phyloP scores from a whole-genome alignment of 2,888 invertebrate genomes.

The Neoaliturus tenellus region DNA sequence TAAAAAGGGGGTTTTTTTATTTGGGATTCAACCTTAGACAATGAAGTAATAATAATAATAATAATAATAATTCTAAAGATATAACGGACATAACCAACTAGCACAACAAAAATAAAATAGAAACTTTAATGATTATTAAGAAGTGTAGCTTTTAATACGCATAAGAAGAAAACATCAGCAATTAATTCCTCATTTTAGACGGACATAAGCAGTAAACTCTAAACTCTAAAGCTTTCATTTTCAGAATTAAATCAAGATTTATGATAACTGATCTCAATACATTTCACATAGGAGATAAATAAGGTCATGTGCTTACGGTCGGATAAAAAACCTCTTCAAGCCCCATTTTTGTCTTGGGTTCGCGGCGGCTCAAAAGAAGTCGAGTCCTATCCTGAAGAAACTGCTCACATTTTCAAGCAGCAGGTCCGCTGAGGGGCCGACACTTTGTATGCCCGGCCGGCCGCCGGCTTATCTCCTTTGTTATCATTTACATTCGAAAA shows the following conservation, averaged over 20 bases:
- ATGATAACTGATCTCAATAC: not conserved
- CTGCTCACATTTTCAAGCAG: slow-evolving; percentile 28
- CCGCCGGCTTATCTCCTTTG: not conserved
- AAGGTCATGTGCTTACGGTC: not conserved
- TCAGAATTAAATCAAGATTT: not conserved
- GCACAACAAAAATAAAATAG: no score
- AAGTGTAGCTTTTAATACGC: no score
- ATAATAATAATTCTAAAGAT: no score
- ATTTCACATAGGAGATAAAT: not conserved
- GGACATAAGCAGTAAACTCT: no score
- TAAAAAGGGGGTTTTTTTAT: no score
- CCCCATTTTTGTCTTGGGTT: not conserved
- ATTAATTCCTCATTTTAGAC: no score
- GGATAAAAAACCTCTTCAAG: slow-evolving; percentile 4
- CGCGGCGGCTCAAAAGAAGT: not conserved
- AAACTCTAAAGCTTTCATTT: no score
- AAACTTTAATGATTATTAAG: no score
- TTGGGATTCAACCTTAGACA: no score
- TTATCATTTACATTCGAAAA: slow-evolving; percentile 14
- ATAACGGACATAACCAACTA: no score
- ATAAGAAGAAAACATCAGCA: no score
- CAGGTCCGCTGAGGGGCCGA: not conserved
- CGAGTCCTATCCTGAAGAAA: slow-evolving; percentile 11
- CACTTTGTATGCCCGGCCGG: not conserved
- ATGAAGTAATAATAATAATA: no score